A percentile compares a stretch with the other conserved stretches of the same genome.
These are phyloP conservation scores for Piscicola geometra DNA, from an alignment of 2,888 invertebrate genomes.

Conservation along the genomic window DNA sequence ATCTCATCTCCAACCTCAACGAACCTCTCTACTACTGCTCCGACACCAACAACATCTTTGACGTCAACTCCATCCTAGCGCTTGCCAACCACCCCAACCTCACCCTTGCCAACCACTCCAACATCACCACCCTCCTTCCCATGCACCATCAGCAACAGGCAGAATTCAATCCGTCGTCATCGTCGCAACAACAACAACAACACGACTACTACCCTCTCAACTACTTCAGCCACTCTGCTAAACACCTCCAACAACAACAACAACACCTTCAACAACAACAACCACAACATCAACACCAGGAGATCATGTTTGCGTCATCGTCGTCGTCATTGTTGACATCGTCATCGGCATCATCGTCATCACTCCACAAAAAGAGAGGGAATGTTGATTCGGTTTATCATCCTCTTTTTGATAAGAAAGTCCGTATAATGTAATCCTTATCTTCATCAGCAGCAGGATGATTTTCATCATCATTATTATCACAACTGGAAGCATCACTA, in stretches of 20 bases:
- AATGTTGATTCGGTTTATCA: background rate
- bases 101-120: slow-evolving; percentile 10
- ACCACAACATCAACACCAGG: background rate
- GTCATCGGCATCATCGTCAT: background rate
- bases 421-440: background rate
- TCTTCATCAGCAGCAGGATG: too few relatives aligned
- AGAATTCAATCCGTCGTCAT: background rate
- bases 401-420: background rate
- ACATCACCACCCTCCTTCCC: background rate
- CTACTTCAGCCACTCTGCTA: background rate
- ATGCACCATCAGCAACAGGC: background rate
- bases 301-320: background rate
- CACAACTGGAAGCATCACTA: too few relatives aligned
- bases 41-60: slow-evolving; percentile 4
- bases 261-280: background rate
- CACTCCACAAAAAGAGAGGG: background rate
- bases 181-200: slow-evolving; percentile 3
- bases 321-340: background rate
- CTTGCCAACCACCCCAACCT: too few relatives aligned
- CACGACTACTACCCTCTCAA: slow-evolving; percentile 2
- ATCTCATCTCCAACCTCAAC: background rate
- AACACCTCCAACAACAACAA: background rate
- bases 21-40: background rate
- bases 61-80: background rate
- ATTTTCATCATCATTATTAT: too few relatives aligned